phyloP scores from a whole-genome alignment of 2,888 invertebrate species.

The Amiota minor region DNA sequence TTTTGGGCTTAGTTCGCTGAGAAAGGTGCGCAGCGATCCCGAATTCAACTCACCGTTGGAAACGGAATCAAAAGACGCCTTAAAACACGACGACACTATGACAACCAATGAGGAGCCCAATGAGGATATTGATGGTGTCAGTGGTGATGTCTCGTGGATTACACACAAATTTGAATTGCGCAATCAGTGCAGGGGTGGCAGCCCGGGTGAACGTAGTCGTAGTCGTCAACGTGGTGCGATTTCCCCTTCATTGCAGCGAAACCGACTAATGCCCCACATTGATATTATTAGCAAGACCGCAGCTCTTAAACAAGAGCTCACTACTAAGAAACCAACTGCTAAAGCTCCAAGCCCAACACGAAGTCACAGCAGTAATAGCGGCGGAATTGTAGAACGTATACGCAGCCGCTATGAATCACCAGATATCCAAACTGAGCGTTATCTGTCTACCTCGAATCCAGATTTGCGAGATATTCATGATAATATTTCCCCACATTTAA shows the following conservation, averaged over 20 bases:
- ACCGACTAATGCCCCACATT: slow-evolving; percentile 89
- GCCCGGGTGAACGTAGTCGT: slow-evolving; percentile 72
- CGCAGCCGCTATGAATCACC: slow-evolving; percentile 78
- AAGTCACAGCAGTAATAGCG: slow-evolving; percentile 57
- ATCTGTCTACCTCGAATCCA: slow-evolving; percentile 85
- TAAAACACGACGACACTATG: slow-evolving; percentile 66
- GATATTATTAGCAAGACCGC: slow-evolving; percentile 92
- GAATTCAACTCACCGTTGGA: slow-evolving; percentile 77
- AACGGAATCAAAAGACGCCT: slow-evolving; percentile 76
- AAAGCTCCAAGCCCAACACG: slow-evolving; percentile 51
- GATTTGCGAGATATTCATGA: slow-evolving; percentile 84
- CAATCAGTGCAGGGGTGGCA: slow-evolving; percentile 55
- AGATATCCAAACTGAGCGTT: slow-evolving; percentile 45
- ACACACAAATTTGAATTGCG: slow-evolving; percentile 77
- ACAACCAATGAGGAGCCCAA: slow-evolving; percentile 61
- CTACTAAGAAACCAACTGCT: slow-evolving; percentile 56
- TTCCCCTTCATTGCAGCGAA: slow-evolving; percentile 76
- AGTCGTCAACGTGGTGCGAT: slow-evolving; percentile 73
- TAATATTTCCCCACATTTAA: slow-evolving; percentile 82
- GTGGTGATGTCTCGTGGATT: slow-evolving; percentile 78
- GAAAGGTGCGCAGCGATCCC: slow-evolving; percentile 85
- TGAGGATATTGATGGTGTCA: not conserved
- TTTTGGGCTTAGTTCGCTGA: slow-evolving; percentile 73
- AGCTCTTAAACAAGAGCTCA: slow-evolving; percentile 76
- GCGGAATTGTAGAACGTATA: slow-evolving; percentile 81